phyloP scores from a whole-genome alignment of 64 coral and sea anemone genomes.

The Montipora efflorescens region DNA sequence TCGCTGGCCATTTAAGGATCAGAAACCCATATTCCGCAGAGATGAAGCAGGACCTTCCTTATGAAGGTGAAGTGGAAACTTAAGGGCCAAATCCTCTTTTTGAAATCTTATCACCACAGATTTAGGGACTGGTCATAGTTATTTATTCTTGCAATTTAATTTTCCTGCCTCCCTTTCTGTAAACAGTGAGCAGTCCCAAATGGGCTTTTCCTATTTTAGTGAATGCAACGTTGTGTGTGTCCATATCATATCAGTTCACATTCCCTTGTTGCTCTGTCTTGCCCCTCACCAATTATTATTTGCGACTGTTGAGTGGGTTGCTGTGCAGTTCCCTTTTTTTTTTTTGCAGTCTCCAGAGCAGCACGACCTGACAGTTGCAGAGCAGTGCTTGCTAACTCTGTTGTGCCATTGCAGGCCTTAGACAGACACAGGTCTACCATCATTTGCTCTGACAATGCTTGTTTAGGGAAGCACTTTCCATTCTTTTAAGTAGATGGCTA shows the following conservation, averaged over 20 bases:
- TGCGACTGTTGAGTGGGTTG: slow-evolving; percentile 21
- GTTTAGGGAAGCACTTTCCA: slow-evolving; percentile 32
- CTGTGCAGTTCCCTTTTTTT: neutral
- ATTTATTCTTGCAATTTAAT: neutral
- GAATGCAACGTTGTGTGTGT: neutral
- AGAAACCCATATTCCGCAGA: slow-evolving; percentile 12
- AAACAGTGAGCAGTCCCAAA: neutral
- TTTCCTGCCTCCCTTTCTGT: slow-evolving; percentile 3
- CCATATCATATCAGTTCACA: slow-evolving; percentile 44
- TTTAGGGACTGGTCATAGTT: neutral
- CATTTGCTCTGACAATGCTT: no score
- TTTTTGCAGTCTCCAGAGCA: slow-evolving; percentile 51
- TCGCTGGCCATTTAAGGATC: neutral
- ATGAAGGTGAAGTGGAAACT: slow-evolving; percentile 17
- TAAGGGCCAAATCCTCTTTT: neutral
- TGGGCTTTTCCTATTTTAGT: neutral
- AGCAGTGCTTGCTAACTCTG: slow-evolving; percentile 10
- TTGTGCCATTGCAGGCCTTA: neutral
- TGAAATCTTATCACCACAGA: neutral
- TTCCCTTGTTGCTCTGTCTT: slow-evolving; percentile 57
- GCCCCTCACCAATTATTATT: slow-evolving; percentile 28
- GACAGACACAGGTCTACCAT: no score
- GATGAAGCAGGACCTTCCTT: slow-evolving; percentile 26
- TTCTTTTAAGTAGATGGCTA: neutral
- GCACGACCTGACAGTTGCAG: slow-evolving; percentile 4